Conservation (phyloP, 2,113 vertebrate species). For the Hystrix brachyura region DNA sequence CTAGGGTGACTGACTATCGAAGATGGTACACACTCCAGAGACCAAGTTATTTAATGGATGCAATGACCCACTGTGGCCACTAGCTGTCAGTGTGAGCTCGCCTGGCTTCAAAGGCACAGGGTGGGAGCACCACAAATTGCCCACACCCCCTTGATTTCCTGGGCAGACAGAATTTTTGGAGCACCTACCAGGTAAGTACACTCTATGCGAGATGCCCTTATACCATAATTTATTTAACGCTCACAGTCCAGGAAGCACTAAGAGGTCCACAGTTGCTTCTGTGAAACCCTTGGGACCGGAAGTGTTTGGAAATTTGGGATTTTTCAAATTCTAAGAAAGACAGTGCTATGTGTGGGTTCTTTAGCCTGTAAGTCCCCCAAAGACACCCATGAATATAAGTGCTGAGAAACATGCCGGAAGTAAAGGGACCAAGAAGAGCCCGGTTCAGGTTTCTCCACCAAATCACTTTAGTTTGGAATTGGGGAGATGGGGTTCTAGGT, state of each 20-base stretch:
- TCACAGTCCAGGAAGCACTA: background rate
- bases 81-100: constrained; percentile 76
- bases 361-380: background rate
- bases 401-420: background rate
- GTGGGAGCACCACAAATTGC: background rate
- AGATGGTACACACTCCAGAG: background rate
- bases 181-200: background rate
- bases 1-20: background rate
- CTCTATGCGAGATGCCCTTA: background rate
- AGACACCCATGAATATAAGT: background rate
- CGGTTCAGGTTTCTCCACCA: background rate
- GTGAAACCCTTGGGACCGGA: background rate
- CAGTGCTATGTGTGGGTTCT: background rate
- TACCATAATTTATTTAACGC: background rate
- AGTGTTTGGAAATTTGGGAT: constrained; percentile 14
- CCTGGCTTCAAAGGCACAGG: background rate
- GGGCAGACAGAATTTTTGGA: background rate
- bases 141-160: background rate
- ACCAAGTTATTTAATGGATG: background rate
- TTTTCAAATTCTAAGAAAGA: background rate
- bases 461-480: background rate
- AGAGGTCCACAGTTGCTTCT: background rate
- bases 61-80: constrained; percentile 40
- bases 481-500: background rate
- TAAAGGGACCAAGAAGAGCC: background rate